Base-by-base conservation (phyloP, 1,140 invertebrate species). In the Orussus abietinus region DNA sequence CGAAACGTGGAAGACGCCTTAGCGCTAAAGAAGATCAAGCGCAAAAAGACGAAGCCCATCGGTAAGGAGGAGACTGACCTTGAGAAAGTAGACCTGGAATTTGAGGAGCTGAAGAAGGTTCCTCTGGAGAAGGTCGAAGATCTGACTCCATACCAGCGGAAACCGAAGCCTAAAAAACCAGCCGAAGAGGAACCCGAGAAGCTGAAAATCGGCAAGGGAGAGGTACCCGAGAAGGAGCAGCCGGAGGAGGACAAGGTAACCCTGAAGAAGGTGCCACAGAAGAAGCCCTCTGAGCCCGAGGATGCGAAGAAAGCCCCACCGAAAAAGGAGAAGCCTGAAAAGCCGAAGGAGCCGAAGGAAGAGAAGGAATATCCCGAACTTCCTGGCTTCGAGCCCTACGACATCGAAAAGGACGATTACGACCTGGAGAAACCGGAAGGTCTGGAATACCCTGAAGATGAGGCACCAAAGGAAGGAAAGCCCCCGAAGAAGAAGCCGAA, bases 1-100 rank as follows among this genome's bases (percentile, higher is more conserved):
- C 72, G 84, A 66, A 86, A 84, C 65, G 68, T 81, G 0, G 76
- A 80, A 63, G 84, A 86, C 69, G 82, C 83, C 2, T 55, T 77
- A 26, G 77, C 80, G 64, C 47, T 82, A 11, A 43, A 76, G 3
- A 83, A 80, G 63, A 80, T 73, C 35, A 85, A 82, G 59, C 47
- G 52, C 1, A 73, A 70, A 20, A 69, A 63, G 28, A 45, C 55
- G 0, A 76, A 77, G 46, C 30, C 75, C 21, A 65, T 76, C 34
- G 60, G 75, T 22, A 64, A 63, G 48, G 56, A 74, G 38, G 37
- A 72, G 26, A 64, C 62, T 9, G 72, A 80, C 38, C 51, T 74
- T 29, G 77, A 78, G 42, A 74, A 73, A 62, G 49, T 76, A 11
- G 72, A 75, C 42, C 59, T 72, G 51, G 79, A 82, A 59, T 77